Conservation (phyloP, 2,888 invertebrate genomes). For the Dryobota labecula region DNA sequence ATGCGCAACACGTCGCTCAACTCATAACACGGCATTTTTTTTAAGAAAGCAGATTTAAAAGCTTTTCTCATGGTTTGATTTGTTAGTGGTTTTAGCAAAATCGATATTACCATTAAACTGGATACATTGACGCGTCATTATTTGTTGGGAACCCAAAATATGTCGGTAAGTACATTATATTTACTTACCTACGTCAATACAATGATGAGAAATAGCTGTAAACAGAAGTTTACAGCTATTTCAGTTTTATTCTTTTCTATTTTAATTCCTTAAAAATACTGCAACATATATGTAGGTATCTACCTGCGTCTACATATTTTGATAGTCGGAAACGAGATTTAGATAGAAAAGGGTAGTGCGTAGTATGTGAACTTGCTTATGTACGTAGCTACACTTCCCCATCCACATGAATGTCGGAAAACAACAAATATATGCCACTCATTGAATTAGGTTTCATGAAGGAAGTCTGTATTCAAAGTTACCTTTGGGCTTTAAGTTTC, state of each 20-base stretch:
- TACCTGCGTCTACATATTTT: background rate
- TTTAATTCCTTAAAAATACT: background rate
- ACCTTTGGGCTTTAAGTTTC: too few relatives aligned
- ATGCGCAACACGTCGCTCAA: constrained; percentile 38
- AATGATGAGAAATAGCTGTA: background rate
- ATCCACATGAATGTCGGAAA: background rate
- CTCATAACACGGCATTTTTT: constrained; percentile 45
- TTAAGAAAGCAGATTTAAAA: constrained; percentile 7
- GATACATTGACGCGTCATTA: background rate
- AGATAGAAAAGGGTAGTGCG: background rate
- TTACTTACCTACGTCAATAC: background rate
- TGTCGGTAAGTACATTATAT: constrained; percentile 34
- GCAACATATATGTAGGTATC: background rate
- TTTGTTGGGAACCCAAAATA: background rate
- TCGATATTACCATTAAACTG: background rate
- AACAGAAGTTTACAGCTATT: background rate
- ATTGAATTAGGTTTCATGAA: too few relatives aligned
- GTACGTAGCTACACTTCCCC: too few relatives aligned
- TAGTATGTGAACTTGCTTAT: too few relatives aligned
- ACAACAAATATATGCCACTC: background rate
- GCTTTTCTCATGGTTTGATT: constrained; percentile 15
- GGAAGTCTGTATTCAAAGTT: too few relatives aligned
- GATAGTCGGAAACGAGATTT: background rate
- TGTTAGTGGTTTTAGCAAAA: constrained; percentile 12
- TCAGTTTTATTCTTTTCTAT: background rate